phyloP scores from a whole-genome alignment of 1,140 invertebrate genomes.

The Gonioctena quinquepunctata region DNA sequence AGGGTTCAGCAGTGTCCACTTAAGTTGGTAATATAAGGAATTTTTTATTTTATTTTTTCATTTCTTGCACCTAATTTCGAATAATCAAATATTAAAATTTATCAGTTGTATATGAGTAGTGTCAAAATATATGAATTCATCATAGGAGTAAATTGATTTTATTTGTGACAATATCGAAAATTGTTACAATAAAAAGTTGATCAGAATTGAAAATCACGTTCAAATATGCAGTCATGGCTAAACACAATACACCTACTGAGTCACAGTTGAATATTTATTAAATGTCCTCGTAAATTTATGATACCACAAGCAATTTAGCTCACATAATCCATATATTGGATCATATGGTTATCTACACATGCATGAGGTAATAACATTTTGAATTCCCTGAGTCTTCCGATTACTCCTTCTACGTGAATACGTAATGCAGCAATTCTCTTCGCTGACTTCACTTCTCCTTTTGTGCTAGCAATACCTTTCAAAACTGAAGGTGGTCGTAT shows the following conservation, averaged over 20 bases:
- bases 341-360: constrained; percentile 30
- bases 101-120: too few species aligned
- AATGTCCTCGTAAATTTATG: constrained; percentile 36
- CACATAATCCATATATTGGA: constrained; percentile 24
- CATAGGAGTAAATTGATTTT: neutral
- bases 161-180: too few species aligned
- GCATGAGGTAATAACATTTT: constrained; percentile 45
- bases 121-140: neutral
- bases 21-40: neutral
- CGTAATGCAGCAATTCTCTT: constrained; percentile 53
- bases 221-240: neutral
- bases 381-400: constrained; percentile 53
- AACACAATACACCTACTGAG: neutral
- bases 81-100: neutral
- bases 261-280: constrained; percentile 16
- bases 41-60: neutral
- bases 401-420: constrained; percentile 55
- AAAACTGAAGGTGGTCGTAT: constrained; percentile 44
- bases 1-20: neutral
- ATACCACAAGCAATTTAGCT: constrained; percentile 30
- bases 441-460: constrained; percentile 45
- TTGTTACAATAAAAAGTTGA: too few species aligned
- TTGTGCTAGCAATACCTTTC: neutral
- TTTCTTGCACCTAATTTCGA: neutral
- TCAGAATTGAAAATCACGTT: too few species aligned